These are phyloP conservation scores for Epicauta chinensis DNA, from an alignment of 1,140 invertebrate species.

Conservation along the genomic window DNA sequence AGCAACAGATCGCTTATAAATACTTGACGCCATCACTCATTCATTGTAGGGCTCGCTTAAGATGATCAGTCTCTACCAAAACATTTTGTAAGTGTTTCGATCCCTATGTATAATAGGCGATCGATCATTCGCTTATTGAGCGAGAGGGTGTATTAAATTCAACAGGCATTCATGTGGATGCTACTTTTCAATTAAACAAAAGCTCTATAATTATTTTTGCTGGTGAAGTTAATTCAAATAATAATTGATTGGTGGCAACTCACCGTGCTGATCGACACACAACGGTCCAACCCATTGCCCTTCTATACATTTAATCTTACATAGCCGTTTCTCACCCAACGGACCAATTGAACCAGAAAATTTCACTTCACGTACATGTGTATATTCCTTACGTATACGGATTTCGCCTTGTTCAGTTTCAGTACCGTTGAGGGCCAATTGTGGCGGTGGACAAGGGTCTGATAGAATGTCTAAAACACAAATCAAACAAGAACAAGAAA, in stretches of 20 bases:
- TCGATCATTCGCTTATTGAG: too few relatives aligned
- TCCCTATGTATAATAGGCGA: too few relatives aligned
- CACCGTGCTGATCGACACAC: constrained; percentile 51
- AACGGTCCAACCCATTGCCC: constrained; percentile 74
- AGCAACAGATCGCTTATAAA: too few relatives aligned
- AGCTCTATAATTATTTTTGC: background rate
- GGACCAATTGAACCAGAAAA: constrained; percentile 65
- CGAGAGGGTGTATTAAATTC: too few relatives aligned
- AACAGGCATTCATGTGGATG: too few relatives aligned
- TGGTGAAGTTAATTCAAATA: background rate
- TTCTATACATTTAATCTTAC: constrained; percentile 75
- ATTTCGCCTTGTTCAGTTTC: constrained; percentile 34
- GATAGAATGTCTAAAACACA: constrained; percentile 32
- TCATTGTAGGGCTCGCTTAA: too few relatives aligned
- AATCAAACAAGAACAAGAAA: background rate
- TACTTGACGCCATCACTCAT: too few relatives aligned
- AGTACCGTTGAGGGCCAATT: constrained; percentile 36
- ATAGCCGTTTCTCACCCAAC: constrained; percentile 59
- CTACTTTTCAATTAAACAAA: too few relatives aligned
- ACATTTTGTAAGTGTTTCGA: too few relatives aligned
- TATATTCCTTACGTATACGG: constrained; percentile 34
- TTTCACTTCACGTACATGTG: constrained; percentile 49
- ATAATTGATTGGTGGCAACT: too few relatives aligned
- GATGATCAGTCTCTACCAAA: too few relatives aligned
- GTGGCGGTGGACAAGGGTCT: constrained; percentile 36